Conservation (phyloP, 2,113 vertebrate genomes). For the Arvicanthis niloticus region DNA sequence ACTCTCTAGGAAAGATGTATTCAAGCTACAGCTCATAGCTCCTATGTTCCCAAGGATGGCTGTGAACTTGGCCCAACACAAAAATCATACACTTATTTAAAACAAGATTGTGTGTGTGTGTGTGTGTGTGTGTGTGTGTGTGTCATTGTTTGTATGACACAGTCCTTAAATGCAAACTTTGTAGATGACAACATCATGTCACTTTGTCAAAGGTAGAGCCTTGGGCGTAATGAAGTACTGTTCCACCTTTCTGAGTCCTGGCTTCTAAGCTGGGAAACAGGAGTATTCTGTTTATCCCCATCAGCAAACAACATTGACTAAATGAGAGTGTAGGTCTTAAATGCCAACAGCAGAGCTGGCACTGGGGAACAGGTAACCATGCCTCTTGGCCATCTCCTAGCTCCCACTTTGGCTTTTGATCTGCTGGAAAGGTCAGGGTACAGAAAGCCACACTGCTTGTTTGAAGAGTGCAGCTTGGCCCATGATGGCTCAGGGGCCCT, state of each 20-base stretch:
- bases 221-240: neutral
- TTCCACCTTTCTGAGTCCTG: neutral
- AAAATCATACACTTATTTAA: neutral
- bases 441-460: neutral
- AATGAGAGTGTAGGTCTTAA: neutral
- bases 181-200: neutral
- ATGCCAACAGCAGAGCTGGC: neutral
- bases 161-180: neutral
- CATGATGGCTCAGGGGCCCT: neutral
- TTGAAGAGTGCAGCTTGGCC: neutral
- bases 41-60: no score
- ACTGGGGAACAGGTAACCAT: neutral
- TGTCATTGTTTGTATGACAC: neutral
- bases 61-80: neutral
- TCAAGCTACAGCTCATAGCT: neutral
- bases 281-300: neutral
- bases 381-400: neutral
- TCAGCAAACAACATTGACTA: neutral
- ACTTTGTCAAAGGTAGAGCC: neutral
- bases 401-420: neutral
- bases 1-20: neutral
- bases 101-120: no score
- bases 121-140: neutral
- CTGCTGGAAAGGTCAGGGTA: neutral
- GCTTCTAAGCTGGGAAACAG: neutral